These are phyloP conservation scores for Amphipoea lucens DNA, from an alignment of 2,888 invertebrate species.

Conservation along the genomic window DNA sequence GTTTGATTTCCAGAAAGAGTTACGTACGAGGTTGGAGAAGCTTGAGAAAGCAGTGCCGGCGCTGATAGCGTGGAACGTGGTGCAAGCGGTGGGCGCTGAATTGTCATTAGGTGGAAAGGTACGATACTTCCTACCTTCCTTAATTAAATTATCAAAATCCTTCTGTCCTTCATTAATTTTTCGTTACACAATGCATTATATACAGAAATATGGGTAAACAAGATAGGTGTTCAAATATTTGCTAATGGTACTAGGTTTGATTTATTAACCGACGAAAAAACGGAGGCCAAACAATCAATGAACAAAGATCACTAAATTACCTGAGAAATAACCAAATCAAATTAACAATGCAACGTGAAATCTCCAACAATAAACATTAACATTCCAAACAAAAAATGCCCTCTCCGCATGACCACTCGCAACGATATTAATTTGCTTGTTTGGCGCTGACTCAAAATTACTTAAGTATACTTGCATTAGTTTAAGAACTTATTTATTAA, in stretches of 20 bases:
- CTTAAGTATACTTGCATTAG: too few species aligned
- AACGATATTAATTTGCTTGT: too few species aligned
- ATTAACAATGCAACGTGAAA: too few species aligned
- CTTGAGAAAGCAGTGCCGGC: conserved; percentile 92
- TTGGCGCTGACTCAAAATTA: too few species aligned
- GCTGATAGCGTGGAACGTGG: conserved; percentile 91
- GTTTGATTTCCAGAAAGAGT: conserved; percentile 84
- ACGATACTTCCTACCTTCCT: conserved; percentile 8
- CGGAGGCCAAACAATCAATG: too few species aligned
- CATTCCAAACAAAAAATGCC: too few species aligned
- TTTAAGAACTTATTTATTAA: too few species aligned
- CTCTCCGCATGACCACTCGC: too few species aligned
- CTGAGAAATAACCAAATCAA: too few species aligned
- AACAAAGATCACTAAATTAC: too few species aligned
- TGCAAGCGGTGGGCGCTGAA: conserved; percentile 80
- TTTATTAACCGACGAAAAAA: too few species aligned
- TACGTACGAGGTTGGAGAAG: conserved; percentile 89
- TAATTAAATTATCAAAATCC: not conserved
- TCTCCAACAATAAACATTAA: too few species aligned
- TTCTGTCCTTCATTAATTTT: not conserved
- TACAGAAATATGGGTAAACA: not conserved
- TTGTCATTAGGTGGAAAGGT: conserved; percentile 78
- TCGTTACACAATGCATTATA: not conserved
- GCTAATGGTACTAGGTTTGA: not conserved
- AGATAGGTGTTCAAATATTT: not conserved